Percentiles rank a stretch among this genome's conserved stretches.
These are phyloP conservation scores for Xestia c-nigrum DNA, from an alignment of 2,888 invertebrate species.

Conservation along the genomic window DNA sequence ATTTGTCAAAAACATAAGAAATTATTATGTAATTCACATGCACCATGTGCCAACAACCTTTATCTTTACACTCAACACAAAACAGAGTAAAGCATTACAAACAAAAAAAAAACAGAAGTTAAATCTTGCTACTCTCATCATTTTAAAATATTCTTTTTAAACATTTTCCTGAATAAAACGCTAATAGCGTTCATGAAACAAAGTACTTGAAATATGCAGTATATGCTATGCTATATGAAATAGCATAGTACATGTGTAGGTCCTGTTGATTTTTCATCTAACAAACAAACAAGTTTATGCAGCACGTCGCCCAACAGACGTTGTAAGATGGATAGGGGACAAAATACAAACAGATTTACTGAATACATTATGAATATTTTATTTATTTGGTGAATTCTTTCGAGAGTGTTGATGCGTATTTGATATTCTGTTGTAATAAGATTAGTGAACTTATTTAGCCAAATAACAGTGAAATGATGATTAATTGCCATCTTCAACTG, in stretches of 20 bases:
- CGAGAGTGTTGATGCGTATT: slow-evolving; percentile 21
- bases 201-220: slow-evolving; percentile 34
- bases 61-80: neutral
- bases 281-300: slow-evolving; percentile 72
- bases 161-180: slow-evolving; percentile 42
- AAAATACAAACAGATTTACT: slow-evolving; percentile 52
- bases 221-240: too few relatives aligned
- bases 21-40: neutral
- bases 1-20: neutral
- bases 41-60: neutral
- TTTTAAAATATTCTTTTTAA: slow-evolving; percentile 45
- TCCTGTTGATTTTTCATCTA: slow-evolving; percentile 73
- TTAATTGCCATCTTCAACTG: neutral
- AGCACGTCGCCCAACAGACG: slow-evolving; percentile 54
- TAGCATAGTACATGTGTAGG: slow-evolving; percentile 35
- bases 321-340: slow-evolving; percentile 68
- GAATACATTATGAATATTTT: slow-evolving; percentile 55
- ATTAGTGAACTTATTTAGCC: neutral
- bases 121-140: slow-evolving; percentile 32
- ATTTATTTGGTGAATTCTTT: slow-evolving; percentile 38
- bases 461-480: neutral
- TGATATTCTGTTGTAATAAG: slow-evolving; percentile 15
- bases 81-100: slow-evolving; percentile 12
- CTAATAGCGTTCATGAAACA: slow-evolving; percentile 44
- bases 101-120: slow-evolving; percentile 4